These are phyloP conservation scores for Helleia helle DNA, from an alignment of 2,888 invertebrate species.

Conservation along the genomic window DNA sequence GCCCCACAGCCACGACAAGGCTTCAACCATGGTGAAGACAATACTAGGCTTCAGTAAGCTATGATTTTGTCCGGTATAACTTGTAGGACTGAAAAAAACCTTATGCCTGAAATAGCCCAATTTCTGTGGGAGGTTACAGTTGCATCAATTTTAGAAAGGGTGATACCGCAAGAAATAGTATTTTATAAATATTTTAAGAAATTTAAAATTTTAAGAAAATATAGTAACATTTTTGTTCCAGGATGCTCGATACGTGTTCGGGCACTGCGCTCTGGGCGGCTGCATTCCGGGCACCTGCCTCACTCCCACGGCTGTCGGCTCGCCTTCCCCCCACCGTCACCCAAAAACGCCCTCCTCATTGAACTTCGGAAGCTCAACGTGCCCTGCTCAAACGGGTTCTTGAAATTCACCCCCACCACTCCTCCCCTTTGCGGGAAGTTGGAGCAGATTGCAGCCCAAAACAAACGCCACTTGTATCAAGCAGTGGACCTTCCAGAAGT, in stretches of 20 bases:
- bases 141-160: too few relatives aligned
- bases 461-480: constrained; percentile 75
- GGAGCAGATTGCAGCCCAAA: constrained; percentile 75
- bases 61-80: too few relatives aligned
- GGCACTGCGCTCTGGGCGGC: constrained; percentile 47
- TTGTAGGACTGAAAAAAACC: too few relatives aligned
- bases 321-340: constrained; percentile 58
- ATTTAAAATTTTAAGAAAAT: too few relatives aligned
- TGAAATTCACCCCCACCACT: constrained; percentile 71
- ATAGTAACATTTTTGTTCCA: constrained; percentile 69
- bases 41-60: too few relatives aligned
- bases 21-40: too few relatives aligned
- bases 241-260: constrained; percentile 75
- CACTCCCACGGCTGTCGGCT: constrained; percentile 68
- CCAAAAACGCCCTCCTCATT: constrained; percentile 74
- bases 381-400: constrained; percentile 76
- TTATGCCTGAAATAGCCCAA: too few relatives aligned
- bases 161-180: too few relatives aligned
- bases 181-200: too few relatives aligned
- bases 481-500: constrained; percentile 61
- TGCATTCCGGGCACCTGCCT: constrained; percentile 71
- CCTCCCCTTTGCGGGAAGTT: constrained; percentile 79
- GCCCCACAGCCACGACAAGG: too few relatives aligned
- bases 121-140: too few relatives aligned
- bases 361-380: constrained; percentile 80